phyloP scores from a whole-genome alignment of 2,797 vertebrate genomes.

The Hipposideros larvatus region DNA sequence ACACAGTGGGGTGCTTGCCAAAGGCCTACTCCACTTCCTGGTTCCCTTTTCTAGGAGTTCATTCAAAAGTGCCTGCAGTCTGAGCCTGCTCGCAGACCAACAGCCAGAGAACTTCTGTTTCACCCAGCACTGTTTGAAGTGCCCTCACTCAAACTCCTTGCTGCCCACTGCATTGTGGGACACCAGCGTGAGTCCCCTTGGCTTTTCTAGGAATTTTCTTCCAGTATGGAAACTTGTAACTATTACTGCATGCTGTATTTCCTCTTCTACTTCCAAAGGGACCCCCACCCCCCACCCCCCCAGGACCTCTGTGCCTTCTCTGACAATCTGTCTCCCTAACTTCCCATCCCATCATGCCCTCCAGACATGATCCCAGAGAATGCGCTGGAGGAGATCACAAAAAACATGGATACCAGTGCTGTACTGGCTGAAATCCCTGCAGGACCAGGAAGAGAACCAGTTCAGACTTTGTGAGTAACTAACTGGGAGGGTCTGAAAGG shows the following conservation, averaged over 20 bases:
- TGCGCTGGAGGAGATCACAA: slow-evolving; percentile 98
- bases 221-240: background rate
- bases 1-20: background rate
- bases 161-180: slow-evolving; percentile 97
- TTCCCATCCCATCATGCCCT: background rate
- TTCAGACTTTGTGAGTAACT: slow-evolving; percentile 95
- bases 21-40: background rate
- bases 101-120: slow-evolving; percentile 97
- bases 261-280: slow-evolving; percentile 21
- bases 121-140: slow-evolving; percentile 98
- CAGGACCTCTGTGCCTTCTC: background rate
- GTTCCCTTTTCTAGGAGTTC: slow-evolving; percentile 92
- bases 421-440: slow-evolving; percentile 94
- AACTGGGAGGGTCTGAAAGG: slow-evolving; percentile 18
- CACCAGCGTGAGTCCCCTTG: slow-evolving; percentile 94
- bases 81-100: slow-evolving; percentile 95
- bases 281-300: background rate
- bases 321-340: slow-evolving; percentile 17
- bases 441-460: slow-evolving; percentile 90
- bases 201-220: background rate
- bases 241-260: background rate
- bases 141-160: slow-evolving; percentile 96
- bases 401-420: slow-evolving; percentile 97
- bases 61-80: slow-evolving; percentile 98
- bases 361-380: slow-evolving; percentile 99